phyloP scores from a whole-genome alignment of 2,113 vertebrate genomes.

The Eretmochelys imbricata region DNA sequence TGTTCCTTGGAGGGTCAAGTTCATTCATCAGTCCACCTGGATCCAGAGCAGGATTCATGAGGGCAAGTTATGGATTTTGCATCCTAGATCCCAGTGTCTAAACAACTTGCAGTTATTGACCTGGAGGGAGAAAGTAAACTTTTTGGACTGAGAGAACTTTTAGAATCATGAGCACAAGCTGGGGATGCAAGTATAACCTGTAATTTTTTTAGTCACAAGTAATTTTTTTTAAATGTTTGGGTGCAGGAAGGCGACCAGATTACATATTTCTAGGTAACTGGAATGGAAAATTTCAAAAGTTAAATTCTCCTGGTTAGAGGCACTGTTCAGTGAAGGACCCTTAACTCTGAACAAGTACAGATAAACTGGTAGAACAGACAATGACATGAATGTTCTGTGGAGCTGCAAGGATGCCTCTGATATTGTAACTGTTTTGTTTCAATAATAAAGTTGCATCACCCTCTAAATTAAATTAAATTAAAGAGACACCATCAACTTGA shows the following conservation, averaged over 20 bases:
- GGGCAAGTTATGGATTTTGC: background rate
- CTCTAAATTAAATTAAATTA: background rate
- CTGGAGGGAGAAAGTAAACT: background rate
- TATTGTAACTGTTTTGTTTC: background rate
- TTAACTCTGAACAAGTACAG: background rate
- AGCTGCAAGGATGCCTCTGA: background rate
- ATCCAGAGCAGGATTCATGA: background rate
- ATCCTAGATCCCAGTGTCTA: accelerated
- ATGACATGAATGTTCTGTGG: background rate
- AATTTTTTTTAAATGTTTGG: background rate
- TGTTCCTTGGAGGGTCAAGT: background rate
- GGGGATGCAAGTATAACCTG: background rate
- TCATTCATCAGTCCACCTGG: background rate
- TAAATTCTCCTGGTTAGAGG: background rate
- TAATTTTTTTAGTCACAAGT: background rate
- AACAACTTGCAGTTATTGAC: background rate
- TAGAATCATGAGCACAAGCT: background rate
- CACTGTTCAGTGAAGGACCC: background rate
- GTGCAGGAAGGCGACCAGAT: background rate
- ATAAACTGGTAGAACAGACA: background rate
- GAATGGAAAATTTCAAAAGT: background rate
- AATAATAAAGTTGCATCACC: background rate
- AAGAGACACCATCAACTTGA: background rate
- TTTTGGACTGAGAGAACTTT: background rate
- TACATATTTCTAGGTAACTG: background rate